Evolutionary conservation across 2,888 invertebrate species (phyloP).

Genomic region (Melinaea menophilus): DNA sequence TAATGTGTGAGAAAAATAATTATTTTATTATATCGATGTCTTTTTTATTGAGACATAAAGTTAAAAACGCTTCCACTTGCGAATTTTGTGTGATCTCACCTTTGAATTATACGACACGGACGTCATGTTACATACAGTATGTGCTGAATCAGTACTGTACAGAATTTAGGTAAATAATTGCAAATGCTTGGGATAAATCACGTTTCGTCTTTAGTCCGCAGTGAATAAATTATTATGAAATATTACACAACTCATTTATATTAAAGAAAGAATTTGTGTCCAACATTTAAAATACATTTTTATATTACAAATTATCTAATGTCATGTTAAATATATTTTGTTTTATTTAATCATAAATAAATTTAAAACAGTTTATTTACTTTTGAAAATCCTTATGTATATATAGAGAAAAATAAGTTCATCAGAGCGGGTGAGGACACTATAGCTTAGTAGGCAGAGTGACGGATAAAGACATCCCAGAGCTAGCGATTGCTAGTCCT

Average conservation of each 20-base stretch:
- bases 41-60: not conserved
- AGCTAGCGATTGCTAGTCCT: no score
- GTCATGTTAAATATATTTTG: no score
- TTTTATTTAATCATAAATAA: no score
- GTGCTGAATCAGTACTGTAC: conserved; percentile 23
- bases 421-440: no score
- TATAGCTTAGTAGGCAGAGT: no score
- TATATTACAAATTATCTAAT: no score
- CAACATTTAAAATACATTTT: no score
- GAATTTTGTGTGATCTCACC: not conserved
- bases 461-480: no score
- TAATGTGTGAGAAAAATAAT: not conserved
- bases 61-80: conserved; percentile 9
- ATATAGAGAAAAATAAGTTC: no score
- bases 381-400: no score
- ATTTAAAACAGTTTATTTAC: no score
- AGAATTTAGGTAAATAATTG: conserved; percentile 22
- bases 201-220: conserved; percentile 2
- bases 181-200: conserved; percentile 12
- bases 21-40: not conserved
- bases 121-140: conserved; percentile 20
- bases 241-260: not conserved
- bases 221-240: not conserved
- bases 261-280: no score
- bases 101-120: conserved; percentile 21